Evolutionary conservation across 2,797 vertebrate genomes (phyloP), one percentile per base, ranked within the genome.

Genomic region (Semaprochilodus insignis): DNA sequence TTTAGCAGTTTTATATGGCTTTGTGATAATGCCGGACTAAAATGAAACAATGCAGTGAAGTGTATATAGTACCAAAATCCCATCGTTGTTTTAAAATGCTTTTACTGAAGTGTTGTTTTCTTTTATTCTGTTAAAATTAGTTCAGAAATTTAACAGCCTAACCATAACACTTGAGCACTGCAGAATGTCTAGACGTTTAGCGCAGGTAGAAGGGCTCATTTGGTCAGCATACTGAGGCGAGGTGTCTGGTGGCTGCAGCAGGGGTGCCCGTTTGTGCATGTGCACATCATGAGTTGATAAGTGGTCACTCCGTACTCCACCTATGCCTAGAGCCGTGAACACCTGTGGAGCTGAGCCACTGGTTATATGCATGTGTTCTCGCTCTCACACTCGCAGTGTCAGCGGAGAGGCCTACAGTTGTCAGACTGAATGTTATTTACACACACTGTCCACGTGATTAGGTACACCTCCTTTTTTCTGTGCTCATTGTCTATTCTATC

Each of bases 141-240:
- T 31, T 31, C 3, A 31, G 31, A 31, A 1, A 31, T 31, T 31
- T 31, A 1, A 13, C 40, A 48, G 11, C 44, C 44, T 10, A 10
- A 11, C 44, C 1, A 5, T 74, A 59, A 23, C 40, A 31, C 31
- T 31, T 74, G 59, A 74, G 55, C 51, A 17, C 44, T 25, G 27
- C 63, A 74, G 67, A 83, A 65, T 27, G 82, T 72, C 60, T 62
- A 65, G 75, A 77, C 55, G 78, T 17, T 31, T 31, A 77, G 16
- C 70, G 74, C 62, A 65, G 55, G 78, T 70, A 70, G 40, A 54
- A 54, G 70, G 78, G 31, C 19, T 74, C 62, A 59, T 73, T 80
- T 83, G 79, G 67, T 31, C 55, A 31, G 54, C 15, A 63, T 83
- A 78, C 70, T 70, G 52, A 77, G 27, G 62, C 54, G 83, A 60